Conservation (phyloP, 2,888 invertebrate genomes). For the Xanthia togata region DNA sequence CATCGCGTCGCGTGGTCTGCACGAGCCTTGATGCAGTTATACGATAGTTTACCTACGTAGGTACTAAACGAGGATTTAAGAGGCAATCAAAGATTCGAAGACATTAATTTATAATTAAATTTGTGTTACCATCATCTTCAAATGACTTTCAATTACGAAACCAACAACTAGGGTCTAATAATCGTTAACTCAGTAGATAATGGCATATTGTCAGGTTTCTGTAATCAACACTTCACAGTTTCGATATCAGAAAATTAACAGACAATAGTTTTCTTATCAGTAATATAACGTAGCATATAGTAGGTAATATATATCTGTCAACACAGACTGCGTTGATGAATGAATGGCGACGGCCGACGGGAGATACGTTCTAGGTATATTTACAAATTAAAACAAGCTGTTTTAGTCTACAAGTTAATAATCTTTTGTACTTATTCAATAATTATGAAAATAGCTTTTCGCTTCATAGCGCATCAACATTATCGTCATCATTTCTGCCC, state of each 20-base stretch:
- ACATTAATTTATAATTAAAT: not conserved
- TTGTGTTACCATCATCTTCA: slow-evolving; percentile 7
- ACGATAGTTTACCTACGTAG: not conserved
- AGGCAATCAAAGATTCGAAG: not conserved
- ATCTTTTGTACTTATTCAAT: not conserved
- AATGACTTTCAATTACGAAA: slow-evolving; percentile 14
- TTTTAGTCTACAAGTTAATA: not conserved
- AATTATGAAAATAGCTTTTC: not conserved
- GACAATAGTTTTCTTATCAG: slow-evolving; percentile 50
- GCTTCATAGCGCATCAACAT: not conserved
- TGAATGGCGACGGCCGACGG: slow-evolving; percentile 16
- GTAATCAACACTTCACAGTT: slow-evolving; percentile 28
- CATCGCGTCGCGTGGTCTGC: too few species aligned
- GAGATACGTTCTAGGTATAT: slow-evolving; percentile 5
- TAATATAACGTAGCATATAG: slow-evolving; percentile 18
- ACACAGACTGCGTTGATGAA: slow-evolving; percentile 34
- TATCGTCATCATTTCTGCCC: not conserved
- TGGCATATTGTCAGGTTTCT: slow-evolving; percentile 17
- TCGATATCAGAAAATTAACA: slow-evolving; percentile 22
- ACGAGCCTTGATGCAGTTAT: not conserved
- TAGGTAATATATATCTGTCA: slow-evolving; percentile 3
- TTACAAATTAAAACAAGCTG: not conserved
- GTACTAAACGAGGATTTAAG: not conserved
- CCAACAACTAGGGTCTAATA: not conserved
- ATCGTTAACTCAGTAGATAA: slow-evolving; percentile 23